These are phyloP conservation scores for Pogona vitticeps DNA, from an alignment of 2,113 vertebrate species.

Conservation along the genomic window DNA sequence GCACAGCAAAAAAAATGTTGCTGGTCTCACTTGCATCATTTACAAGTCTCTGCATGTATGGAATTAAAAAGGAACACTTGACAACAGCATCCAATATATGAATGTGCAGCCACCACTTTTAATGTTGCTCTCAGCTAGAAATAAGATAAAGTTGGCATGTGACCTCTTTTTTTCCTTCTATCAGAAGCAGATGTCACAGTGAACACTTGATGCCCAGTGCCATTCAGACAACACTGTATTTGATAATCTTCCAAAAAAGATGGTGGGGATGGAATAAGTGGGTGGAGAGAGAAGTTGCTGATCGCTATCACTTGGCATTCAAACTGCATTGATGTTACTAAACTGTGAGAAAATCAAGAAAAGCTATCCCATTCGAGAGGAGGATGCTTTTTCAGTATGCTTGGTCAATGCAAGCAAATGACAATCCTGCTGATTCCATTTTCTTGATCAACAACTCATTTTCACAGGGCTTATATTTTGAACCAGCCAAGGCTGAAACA, in stretches of 20 bases:
- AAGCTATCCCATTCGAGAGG: not conserved
- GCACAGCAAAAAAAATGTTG: too few relatives aligned
- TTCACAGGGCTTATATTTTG: not conserved
- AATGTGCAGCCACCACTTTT: accelerated
- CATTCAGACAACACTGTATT: constrained; percentile 2
- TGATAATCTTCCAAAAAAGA: constrained; percentile 12
- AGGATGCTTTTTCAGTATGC: not conserved
- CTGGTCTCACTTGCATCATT: not conserved
- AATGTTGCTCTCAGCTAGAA: not conserved
- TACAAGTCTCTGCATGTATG: not conserved
- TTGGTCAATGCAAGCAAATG: constrained; percentile 8
- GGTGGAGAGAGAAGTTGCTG: constrained; percentile 22
- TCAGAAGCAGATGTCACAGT: constrained; percentile 17
- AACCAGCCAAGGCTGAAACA: not conserved
- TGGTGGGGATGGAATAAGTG: not conserved
- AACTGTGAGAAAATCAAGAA: constrained; percentile 18
- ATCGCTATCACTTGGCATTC: constrained; percentile 8
- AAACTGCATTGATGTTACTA: not conserved
- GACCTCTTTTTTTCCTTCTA: not conserved
- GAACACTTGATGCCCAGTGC: not conserved
- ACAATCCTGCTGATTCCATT: not conserved
- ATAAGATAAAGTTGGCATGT: not conserved
- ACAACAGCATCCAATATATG: not conserved
- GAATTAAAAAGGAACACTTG: not conserved
- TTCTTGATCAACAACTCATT: not conserved